These are phyloP conservation scores for Scortum barcoo DNA, from an alignment of 2,113 vertebrate genomes.

Conservation along the genomic window DNA sequence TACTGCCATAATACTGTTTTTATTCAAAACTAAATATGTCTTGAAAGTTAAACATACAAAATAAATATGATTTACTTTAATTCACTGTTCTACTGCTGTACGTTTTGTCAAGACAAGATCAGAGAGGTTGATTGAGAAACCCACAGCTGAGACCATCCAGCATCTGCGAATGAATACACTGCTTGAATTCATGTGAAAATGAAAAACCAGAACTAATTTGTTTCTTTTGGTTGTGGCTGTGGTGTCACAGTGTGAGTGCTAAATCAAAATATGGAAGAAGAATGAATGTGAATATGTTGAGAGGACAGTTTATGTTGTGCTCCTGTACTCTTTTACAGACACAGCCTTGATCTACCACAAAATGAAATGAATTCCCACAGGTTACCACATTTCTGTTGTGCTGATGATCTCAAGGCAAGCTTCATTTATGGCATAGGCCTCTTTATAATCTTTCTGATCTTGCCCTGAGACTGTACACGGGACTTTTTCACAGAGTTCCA, in stretches of 20 bases:
- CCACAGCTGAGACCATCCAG: slow-evolving; percentile 63
- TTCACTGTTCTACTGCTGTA: background rate
- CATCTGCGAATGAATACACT: slow-evolving; percentile 20
- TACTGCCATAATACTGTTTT: slow-evolving; percentile 1
- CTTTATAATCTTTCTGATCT: slow-evolving; percentile 93
- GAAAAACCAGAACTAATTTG: background rate
- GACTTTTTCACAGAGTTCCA: slow-evolving; percentile 93
- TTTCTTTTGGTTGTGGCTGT: background rate
- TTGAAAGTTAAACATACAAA: background rate
- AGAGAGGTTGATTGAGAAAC: slow-evolving; percentile 79
- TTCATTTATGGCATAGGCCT: slow-evolving; percentile 82
- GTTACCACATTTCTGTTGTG: slow-evolving; percentile 54
- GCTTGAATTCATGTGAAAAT: background rate
- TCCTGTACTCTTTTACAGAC: slow-evolving; percentile 96
- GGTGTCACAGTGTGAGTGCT: background rate
- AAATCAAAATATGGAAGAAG: background rate
- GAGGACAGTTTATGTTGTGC: slow-evolving; percentile 72
- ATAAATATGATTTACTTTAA: background rate
- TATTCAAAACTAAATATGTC: background rate
- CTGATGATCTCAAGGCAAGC: slow-evolving; percentile 74
- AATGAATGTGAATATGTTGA: slow-evolving; percentile 4
- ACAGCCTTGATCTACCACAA: slow-evolving; percentile 55
- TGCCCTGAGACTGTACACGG: slow-evolving; percentile 88
- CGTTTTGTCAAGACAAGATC: slow-evolving; percentile 82
- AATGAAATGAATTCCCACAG: slow-evolving; percentile 31